Percentiles rank a stretch among this genome's conserved stretches.
Evolutionary conservation across 2,113 vertebrate genomes (phyloP).

Genomic region (Thalassarche chlororhynchos): DNA sequence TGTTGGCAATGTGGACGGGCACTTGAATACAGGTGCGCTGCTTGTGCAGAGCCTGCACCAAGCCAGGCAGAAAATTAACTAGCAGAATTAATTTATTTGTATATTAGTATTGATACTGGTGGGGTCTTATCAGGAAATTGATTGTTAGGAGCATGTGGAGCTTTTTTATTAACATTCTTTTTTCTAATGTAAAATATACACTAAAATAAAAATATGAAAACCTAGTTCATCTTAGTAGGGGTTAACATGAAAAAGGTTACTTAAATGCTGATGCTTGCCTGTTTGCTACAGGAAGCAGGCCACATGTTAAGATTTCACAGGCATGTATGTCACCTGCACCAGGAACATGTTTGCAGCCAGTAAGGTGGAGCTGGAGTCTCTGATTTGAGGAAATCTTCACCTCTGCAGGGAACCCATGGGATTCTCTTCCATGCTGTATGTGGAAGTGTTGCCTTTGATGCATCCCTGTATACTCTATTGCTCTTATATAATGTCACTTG

Average conservation of each 20-base stretch:
- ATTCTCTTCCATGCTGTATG: neutral
- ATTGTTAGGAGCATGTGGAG: slow-evolving; percentile 59
- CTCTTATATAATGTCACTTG: neutral
- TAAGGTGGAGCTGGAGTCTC: neutral
- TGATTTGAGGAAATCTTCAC: neutral
- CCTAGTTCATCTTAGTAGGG: slow-evolving; percentile 28
- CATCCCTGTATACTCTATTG: neutral
- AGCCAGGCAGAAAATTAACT: slow-evolving; percentile 41
- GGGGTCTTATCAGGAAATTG: slow-evolving; percentile 10
- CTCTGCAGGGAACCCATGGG: neutral
- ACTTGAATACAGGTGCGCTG: neutral
- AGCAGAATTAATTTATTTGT: slow-evolving; percentile 58
- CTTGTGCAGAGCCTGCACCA: slow-evolving; percentile 28
- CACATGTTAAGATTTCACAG: neutral
- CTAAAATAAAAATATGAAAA: slow-evolving; percentile 60
- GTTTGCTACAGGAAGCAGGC: neutral
- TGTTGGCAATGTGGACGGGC: neutral
- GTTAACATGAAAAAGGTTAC: slow-evolving; percentile 7
- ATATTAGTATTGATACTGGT: slow-evolving; percentile 55
- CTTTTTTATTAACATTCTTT: slow-evolving; percentile 66
- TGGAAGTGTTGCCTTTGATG: slow-evolving; percentile 5
- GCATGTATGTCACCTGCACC: neutral
- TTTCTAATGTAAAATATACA: slow-evolving; percentile 64
- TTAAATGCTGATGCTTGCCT: neutral
- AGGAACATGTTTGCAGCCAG: neutral